Evolutionary conservation across 2,888 invertebrate genomes (phyloP), one percentile per base, ranked within the genome.

Genomic region (Ypsolopha scabrella): DNA sequence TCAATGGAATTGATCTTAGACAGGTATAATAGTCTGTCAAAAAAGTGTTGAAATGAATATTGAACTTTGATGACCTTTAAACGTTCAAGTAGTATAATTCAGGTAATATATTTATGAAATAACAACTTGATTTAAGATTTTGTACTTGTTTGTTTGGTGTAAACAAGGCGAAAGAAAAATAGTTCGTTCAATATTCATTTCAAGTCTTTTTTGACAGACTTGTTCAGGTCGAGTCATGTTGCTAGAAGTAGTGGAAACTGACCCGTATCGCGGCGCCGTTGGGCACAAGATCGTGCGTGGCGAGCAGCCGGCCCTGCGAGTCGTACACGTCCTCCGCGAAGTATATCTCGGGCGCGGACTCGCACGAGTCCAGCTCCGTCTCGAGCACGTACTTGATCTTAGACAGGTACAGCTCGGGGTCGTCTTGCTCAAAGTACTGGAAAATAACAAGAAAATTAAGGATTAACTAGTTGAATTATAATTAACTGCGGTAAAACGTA

Each of bases 371-470:
- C 57, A 97, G 91, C 80, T 96, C 94, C 58, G 97, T 94, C 65
- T 97, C 96, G 60, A 96, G 81, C 57, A 98, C 93, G 75, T 96
- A 97, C 72, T 95, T 95, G 44, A 97, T 93, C 87, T 97, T 97
- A n/a, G 94, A 93, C 56, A 96, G 82, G 80, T 96, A 97, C 53
- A 97, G 83, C 77, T 97, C 97, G 0, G 97, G 97, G 81, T 97
- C 97, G 71, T 98, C 97, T 79, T 96, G 96, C 72, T 97, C 97
- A 78, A 97, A 97, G 76, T 97, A 95, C 94, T 95, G 72, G 1
- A 76, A 13, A 47, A 11, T 45, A 37, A 9, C 38, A 35, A 7
- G 36, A 41, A 48, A 37, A 47, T 33, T 33, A 10, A 10, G 13
- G 7, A 6, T n/a, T 7, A 33, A 41, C 10, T n/a, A 41, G 33